Evolutionary conservation across 2,888 invertebrate species (phyloP).

Genomic region (Hirudinaria manillensis): DNA sequence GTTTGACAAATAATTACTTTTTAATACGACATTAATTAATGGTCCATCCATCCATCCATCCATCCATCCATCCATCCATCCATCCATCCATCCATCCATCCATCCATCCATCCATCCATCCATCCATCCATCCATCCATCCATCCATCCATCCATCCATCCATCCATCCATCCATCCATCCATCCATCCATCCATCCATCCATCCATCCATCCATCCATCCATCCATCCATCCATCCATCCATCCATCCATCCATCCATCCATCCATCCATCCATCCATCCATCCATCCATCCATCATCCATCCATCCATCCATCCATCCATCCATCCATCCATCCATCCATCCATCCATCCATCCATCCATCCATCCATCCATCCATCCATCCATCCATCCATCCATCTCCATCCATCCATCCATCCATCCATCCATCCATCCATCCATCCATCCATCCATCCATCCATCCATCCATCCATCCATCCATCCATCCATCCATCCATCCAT

Average conservation of each 20-base stretch:
- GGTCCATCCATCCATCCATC: too few relatives aligned
- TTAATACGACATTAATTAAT: too few relatives aligned
- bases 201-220: conserved; percentile 28
- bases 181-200: conserved; percentile 24
- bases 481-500: conserved; percentile 11
- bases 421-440: conserved; percentile 28
- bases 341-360: conserved; percentile 18
- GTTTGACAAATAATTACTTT: too few relatives aligned
- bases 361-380: conserved; percentile 24
- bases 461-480: conserved; percentile 20
- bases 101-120: background rate
- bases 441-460: background rate
- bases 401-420: conserved; percentile 18
- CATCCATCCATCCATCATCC: conserved; percentile 12
- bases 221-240: conserved; percentile 25
- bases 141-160: conserved; percentile 26
- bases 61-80: too few relatives aligned
- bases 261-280: conserved; percentile 23
- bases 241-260: conserved; percentile 26
- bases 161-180: conserved; percentile 25
- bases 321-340: conserved; percentile 21
- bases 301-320: conserved; percentile 26
- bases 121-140: conserved; percentile 19
- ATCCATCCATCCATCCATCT: conserved; percentile 25
- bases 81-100: conserved; percentile 2